These are phyloP conservation scores for Dicroscelio sp. DNA, from an alignment of 2,888 invertebrate species.

Conservation along the genomic window DNA sequence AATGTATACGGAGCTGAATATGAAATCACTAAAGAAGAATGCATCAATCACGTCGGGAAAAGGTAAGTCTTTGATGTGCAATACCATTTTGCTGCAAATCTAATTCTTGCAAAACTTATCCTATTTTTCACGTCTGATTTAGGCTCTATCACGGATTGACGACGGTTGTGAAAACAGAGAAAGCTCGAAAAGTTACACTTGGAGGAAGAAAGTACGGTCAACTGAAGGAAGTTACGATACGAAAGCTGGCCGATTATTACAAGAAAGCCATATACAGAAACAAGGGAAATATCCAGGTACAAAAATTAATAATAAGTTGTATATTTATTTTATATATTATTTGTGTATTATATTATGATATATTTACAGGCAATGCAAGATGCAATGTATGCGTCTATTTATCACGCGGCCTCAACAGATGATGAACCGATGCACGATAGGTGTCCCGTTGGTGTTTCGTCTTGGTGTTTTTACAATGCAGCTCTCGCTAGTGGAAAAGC, in stretches of 20 bases:
- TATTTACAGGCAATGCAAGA: slow-evolving; percentile 59
- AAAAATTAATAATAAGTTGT: not conserved
- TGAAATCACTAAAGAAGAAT: no score
- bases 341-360: not conserved
- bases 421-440: slow-evolving; percentile 39
- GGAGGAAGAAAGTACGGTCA: slow-evolving; percentile 35
- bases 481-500: slow-evolving; percentile 38
- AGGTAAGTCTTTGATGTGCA: not conserved
- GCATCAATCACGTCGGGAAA: no score
- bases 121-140: not conserved
- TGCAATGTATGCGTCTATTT: slow-evolving; percentile 69
- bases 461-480: slow-evolving; percentile 64
- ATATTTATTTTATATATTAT: not conserved
- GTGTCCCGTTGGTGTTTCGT: slow-evolving; percentile 36
- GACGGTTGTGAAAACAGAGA: not conserved
- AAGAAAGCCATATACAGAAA: slow-evolving; percentile 58
- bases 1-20: no score
- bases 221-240: slow-evolving; percentile 25
- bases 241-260: slow-evolving; percentile 44
- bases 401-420: slow-evolving; percentile 70
- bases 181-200: slow-evolving; percentile 43
- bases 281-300: slow-evolving; percentile 49
- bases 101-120: not conserved
- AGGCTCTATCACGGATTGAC: slow-evolving; percentile 38
- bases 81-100: not conserved